phyloP scores from a whole-genome alignment of 1,140 invertebrate genomes.

The Rhyacophila brunnea region DNA sequence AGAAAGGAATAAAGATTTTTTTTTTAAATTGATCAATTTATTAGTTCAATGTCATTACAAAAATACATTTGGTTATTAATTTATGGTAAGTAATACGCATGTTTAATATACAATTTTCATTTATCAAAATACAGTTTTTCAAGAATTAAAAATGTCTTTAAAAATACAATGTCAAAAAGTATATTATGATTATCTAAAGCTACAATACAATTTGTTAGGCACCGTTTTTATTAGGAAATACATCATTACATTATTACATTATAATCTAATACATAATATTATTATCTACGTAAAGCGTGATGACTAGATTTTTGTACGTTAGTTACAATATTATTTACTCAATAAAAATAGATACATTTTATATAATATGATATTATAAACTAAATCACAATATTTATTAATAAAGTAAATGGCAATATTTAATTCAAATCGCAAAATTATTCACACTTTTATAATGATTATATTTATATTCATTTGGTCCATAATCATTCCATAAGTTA shows the following conservation, averaged over 20 bases:
- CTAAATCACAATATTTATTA: slow-evolving; percentile 2
- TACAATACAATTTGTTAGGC: background rate
- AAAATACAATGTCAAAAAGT: no score
- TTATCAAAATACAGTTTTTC: no score
- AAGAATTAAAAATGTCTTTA: no score
- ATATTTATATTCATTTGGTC: background rate
- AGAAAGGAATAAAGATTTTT: no score
- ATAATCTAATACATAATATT: no score
- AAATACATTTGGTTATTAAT: no score
- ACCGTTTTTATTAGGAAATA: background rate
- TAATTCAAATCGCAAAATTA: background rate
- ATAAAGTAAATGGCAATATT: background rate
- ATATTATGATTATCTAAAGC: background rate
- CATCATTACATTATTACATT: background rate
- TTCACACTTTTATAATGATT: slow-evolving; percentile 13
- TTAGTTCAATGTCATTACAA: no score
- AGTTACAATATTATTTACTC: background rate
- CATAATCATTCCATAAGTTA: background rate
- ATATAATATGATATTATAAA: no score
- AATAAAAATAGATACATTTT: background rate
- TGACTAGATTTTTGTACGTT: background rate
- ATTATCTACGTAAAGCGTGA: background rate
- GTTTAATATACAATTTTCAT: no score
- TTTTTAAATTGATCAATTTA: no score
- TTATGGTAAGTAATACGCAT: no score